Conservation (phyloP, 1,140 invertebrate genomes). For the Drosophila lowei region DNA sequence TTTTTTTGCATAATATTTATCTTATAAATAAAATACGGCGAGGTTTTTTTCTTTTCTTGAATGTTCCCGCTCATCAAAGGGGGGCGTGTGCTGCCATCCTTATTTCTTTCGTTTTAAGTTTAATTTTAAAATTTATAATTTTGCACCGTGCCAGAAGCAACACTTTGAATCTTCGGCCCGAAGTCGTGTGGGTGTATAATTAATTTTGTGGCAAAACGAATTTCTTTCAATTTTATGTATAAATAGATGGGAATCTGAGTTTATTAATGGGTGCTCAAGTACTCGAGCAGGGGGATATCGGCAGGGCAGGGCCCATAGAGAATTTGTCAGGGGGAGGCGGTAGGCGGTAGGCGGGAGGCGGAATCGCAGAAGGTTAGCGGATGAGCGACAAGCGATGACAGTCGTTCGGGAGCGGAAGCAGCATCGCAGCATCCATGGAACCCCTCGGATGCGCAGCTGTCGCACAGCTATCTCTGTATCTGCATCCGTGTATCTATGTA, state of each 20-base stretch:
- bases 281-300: neutral
- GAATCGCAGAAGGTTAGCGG: conserved; percentile 47
- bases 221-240: conserved; percentile 64
- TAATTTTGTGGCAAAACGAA: conserved; percentile 77
- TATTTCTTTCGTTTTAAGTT: conserved; percentile 31
- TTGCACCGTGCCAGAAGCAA: conserved; percentile 29
- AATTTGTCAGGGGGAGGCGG: conserved; percentile 35
- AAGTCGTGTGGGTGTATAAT: conserved; percentile 66
- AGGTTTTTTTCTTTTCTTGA: conserved; percentile 37
- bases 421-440: conserved; percentile 33
- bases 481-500: conserved; percentile 22
- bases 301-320: neutral
- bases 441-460: conserved; percentile 42
- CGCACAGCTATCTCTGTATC: conserved; percentile 31
- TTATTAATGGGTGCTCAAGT: conserved; percentile 37
- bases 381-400: conserved; percentile 53
- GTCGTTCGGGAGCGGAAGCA: conserved; percentile 42
- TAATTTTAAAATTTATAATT: conserved; percentile 69
- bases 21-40: conserved; percentile 37
- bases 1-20: conserved; percentile 38
- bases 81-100: conserved; percentile 24
- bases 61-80: conserved; percentile 64
- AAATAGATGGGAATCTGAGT: conserved; percentile 50
- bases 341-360: no score
- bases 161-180: conserved; percentile 6